Conservation (phyloP, 1,140 invertebrate species). For the Luehdorfia chinensis region DNA sequence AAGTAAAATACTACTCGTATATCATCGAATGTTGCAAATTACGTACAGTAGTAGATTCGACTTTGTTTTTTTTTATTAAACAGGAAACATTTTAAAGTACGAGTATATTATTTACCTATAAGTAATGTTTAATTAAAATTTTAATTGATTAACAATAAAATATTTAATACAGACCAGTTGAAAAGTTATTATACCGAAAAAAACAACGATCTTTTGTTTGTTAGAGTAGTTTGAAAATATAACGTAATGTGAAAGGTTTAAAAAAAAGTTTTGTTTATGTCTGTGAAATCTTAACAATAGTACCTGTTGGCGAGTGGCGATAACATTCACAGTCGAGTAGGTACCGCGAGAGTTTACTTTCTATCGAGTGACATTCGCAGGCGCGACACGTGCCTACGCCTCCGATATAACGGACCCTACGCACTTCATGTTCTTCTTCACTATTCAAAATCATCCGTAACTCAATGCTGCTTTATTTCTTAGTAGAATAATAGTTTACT, state of each 20-base stretch:
- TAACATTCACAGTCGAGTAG: slow-evolving; percentile 13
- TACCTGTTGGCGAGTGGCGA: slow-evolving; percentile 18
- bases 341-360: slow-evolving; percentile 51
- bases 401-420: slow-evolving; percentile 5
- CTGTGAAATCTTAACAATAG: slow-evolving; percentile 28
- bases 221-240: too few species aligned
- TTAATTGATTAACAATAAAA: too few species aligned
- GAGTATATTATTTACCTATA: neutral
- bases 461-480: too few species aligned
- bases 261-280: neutral
- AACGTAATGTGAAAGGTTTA: too few species aligned
- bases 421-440: neutral
- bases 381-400: slow-evolving; percentile 41
- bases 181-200: too few species aligned
- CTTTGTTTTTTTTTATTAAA: neutral
- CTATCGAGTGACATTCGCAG: slow-evolving; percentile 48
- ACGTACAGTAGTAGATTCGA: neutral
- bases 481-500: too few species aligned
- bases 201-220: too few species aligned
- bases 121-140: too few species aligned
- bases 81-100: neutral
- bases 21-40: neutral
- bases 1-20: neutral
- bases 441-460: too few species aligned
- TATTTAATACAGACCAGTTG: too few species aligned